Percentiles rank a stretch among this genome's conserved stretches.
phyloP scores from a whole-genome alignment of 2,797 vertebrate species.

The Sparus aurata region DNA sequence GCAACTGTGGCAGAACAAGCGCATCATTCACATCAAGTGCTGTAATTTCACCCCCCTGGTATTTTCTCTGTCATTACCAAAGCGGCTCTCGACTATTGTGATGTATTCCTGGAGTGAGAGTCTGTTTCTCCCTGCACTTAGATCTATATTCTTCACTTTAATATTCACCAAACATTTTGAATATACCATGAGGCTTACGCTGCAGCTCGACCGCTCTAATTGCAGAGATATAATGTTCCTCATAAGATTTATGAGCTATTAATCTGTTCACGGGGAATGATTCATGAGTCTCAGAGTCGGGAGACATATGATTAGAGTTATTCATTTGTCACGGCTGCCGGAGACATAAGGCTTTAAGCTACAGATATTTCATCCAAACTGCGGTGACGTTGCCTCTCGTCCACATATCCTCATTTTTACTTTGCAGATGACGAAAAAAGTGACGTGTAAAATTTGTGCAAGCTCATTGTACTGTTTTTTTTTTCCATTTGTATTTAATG shows the following conservation, averaged over 20 bases:
- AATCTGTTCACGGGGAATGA: conserved; percentile 80
- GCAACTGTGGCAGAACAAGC: conserved; percentile 62
- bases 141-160: conserved; percentile 72
- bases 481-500: conserved; percentile 13
- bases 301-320: conserved; percentile 82
- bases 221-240: conserved; percentile 81
- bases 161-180: conserved; percentile 84
- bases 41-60: conserved; percentile 51
- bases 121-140: conserved; percentile 41
- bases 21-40: conserved; percentile 66
- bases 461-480: conserved; percentile 29
- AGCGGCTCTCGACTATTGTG: conserved; percentile 38
- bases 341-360: conserved; percentile 68
- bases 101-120: conserved; percentile 52
- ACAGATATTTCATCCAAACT: conserved; percentile 69
- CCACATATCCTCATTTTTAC: conserved; percentile 24
- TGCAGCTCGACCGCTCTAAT: conserved; percentile 75
- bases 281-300: conserved; percentile 79
- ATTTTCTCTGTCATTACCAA: conserved; percentile 65
- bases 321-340: conserved; percentile 79
- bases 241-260: conserved; percentile 83
- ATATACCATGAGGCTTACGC: conserved; percentile 83
- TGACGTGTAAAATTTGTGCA: conserved; percentile 28
- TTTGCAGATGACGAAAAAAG: conserved; percentile 23
- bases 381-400: conserved; percentile 45